Evolutionary conservation across 92 coral and sea anemone genomes (phyloP).

Genomic region (Parazoanthus atlanticus): DNA sequence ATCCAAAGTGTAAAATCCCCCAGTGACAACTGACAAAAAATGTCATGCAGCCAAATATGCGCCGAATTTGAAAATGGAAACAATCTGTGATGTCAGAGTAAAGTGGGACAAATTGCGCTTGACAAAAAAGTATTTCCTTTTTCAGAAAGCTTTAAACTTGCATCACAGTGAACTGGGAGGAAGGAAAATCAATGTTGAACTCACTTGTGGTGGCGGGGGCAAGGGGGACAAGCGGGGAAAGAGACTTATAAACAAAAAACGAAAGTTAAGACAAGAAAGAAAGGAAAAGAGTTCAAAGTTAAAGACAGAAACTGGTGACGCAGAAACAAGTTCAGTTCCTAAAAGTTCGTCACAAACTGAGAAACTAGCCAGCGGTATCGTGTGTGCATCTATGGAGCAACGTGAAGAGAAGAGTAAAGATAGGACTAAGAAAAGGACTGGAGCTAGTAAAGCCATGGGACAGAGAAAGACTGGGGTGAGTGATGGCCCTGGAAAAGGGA

Average conservation of each 20-base stretch:
- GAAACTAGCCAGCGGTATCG: not conserved
- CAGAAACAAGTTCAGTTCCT: not conserved
- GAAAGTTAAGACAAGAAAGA: conserved; percentile 71
- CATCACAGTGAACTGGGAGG: conserved; percentile 87
- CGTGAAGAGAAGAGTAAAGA: not conserved
- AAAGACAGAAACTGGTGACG: conserved; percentile 15
- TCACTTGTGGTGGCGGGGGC: conserved; percentile 99
- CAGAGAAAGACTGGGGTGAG: not conserved
- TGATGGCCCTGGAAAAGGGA: not conserved
- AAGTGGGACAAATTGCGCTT: not conserved
- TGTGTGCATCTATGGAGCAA: not conserved
- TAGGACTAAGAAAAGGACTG: not conserved
- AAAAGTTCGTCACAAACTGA: not conserved
- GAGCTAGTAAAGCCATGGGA: not conserved
- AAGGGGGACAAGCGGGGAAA: conserved; percentile 75
- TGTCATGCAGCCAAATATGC: too few relatives aligned
- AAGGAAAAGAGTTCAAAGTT: conserved; percentile 48
- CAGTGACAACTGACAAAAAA: too few relatives aligned
- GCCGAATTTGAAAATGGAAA: too few relatives aligned
- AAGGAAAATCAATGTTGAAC: conserved; percentile 92
- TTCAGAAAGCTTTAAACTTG: conserved; percentile 93
- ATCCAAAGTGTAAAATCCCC: too few relatives aligned
- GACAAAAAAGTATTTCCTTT: not conserved
- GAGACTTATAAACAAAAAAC: conserved; percentile 73
- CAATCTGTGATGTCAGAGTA: too few relatives aligned